These are phyloP conservation scores for Sinopyrophorus schimmeli DNA, from an alignment of 2,888 invertebrate species.

Conservation along the genomic window DNA sequence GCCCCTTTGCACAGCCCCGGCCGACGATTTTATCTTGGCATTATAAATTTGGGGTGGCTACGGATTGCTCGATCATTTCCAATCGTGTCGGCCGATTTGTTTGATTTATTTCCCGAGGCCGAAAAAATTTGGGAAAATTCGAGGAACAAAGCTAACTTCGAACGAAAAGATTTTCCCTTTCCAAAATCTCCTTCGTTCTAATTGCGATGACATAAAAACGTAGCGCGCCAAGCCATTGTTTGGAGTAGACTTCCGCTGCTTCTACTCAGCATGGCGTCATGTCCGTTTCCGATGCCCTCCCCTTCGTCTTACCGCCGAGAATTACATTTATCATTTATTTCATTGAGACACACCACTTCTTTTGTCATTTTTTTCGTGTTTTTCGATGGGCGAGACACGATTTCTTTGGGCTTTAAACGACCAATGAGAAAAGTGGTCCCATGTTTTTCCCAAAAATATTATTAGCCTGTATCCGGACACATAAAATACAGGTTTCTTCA, in stretches of 20 bases:
- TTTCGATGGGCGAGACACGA: too few species aligned
- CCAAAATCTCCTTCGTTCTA: conserved; percentile 52
- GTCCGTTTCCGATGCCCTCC: conserved; percentile 54
- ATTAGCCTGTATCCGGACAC: too few species aligned
- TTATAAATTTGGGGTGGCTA: conserved; percentile 47
- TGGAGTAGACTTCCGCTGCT: conserved; percentile 58
- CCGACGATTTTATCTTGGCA: conserved; percentile 47
- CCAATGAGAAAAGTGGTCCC: too few species aligned
- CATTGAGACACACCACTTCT: conserved; percentile 20
- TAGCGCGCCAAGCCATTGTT: conserved; percentile 53
- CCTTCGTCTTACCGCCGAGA: conserved; percentile 35
- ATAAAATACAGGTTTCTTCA: too few species aligned
- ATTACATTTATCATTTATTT: conserved; percentile 48
- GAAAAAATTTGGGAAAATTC: too few species aligned
- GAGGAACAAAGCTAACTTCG: too few species aligned
- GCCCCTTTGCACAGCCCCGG: conserved; percentile 38
- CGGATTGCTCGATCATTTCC: conserved; percentile 51
- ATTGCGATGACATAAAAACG: conserved; percentile 55
- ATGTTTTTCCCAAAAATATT: too few species aligned
- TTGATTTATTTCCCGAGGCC: too few species aligned
- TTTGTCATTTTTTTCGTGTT: conserved; percentile 14
- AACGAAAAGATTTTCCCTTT: conserved; percentile 46
- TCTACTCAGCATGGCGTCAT: conserved; percentile 58
- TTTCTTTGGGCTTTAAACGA: too few species aligned
- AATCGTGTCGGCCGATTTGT: too few species aligned